Base-by-base conservation (phyloP, 2,888 invertebrate species). In the Tachina lurida region DNA sequence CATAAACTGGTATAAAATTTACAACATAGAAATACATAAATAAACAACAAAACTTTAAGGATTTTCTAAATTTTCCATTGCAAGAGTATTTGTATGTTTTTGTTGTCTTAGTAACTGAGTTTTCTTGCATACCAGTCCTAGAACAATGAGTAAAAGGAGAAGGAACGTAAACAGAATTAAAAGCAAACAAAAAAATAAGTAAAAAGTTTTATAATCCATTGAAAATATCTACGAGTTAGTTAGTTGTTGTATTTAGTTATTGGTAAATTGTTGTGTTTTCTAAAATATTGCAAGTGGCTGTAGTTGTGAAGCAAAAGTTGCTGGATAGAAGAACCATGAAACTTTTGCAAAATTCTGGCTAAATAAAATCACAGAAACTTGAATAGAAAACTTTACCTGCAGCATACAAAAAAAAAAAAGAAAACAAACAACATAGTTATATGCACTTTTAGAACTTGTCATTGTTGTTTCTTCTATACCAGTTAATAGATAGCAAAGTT, bases 401-500 rank as follows among this genome's bases (percentile, higher is more conserved):
- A 83, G 65, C 4, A 13, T 41, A n/a, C n/a, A 62, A 31, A 52
- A 12, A 62, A 31, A 52, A 12, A 60, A n/a, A n/a, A 62, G 31
- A 52, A 22, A 63, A 63, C 54, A 4, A 10, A 31, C 17, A 83
- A 83, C 83, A 60, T n/a, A n/a, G n/a, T n/a, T 73, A 73, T 60
- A 43, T 83, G 73, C 67, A 67, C 60, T 78, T 73, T 77, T 31
- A 41, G 41, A 83, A 73, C 67, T 67, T 83, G 52, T 67, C 67
- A 77, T 52, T 77, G 77, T 83, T 83, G 77, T 80, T 80, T 75
- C 31, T 71, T 54, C 41, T 58, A 63, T 49, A n/a, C 70, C 39
- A 75, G 52, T 75, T 62, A 22, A 78, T 67, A 73, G 54, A 78
- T 60, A 67, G 43, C 39, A 78, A 78, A 83, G 77, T 83, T 83